Evolutionary conservation across 2,113 vertebrate species (phyloP).

Genomic region (Brachypteracias leptosomus): DNA sequence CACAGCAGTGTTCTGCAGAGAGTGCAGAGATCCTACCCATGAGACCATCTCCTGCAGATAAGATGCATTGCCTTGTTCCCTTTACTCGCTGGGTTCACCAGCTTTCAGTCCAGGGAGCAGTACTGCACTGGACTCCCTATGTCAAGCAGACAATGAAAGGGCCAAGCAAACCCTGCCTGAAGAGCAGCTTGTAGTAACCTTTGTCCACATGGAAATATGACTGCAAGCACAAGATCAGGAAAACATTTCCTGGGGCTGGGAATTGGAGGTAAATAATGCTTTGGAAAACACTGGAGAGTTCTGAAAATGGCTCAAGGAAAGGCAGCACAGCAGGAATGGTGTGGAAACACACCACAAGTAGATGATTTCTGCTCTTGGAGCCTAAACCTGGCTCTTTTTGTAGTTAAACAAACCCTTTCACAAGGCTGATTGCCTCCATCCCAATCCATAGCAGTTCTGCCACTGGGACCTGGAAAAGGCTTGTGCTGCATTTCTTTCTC

Average conservation of each 20-base stretch:
- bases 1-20: neutral
- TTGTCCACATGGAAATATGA: neutral
- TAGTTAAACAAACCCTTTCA: neutral
- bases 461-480: neutral
- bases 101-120: neutral
- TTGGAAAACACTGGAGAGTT: neutral
- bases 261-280: neutral
- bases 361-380: neutral
- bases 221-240: neutral
- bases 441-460: neutral
- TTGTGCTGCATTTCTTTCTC: neutral
- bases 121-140: accelerated
- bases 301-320: neutral
- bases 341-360: neutral
- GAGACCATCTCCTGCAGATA: neutral
- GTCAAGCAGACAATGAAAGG: neutral
- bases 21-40: neutral
- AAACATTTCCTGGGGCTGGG: neutral
- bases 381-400: neutral
- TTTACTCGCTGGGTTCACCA: neutral
- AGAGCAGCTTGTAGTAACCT: neutral
- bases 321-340: neutral
- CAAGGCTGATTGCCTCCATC: neutral
- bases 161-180: neutral
- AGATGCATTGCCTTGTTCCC: accelerated